Base-by-base conservation (phyloP, 2,888 invertebrate genomes). In the Pasiphila rectangulata region DNA sequence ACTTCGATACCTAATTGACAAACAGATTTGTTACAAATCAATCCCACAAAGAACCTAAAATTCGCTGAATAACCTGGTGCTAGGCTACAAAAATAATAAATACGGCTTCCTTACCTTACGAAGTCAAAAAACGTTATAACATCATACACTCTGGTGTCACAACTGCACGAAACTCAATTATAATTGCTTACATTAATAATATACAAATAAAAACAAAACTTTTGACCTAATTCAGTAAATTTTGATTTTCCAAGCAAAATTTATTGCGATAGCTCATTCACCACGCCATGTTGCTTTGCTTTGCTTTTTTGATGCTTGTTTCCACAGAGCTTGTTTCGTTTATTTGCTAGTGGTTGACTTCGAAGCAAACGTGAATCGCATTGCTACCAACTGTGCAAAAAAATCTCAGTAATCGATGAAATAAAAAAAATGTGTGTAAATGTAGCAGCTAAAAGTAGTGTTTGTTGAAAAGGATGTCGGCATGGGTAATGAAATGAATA, bases 1-100 rank as follows among this genome's bases (percentile, higher is more conserved):
- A 79, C 79, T 83, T 85, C 72, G 68, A 78, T 75, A 87, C 88
- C 88, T 88, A 88, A 60, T 83, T 75, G 67, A 83, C 65, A 87
- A 86, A 86, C 63, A 69, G 63, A 65, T 60, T 39, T 29, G 70
- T 53, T 56, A 53, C 46, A 56, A 49, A 32, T 38, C 41, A 35
- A 19, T 35, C 46, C 44, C 23, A 36, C 61, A 75, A 57, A 54
- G 54, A 57, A 30, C 45, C 45, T 46, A 51, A 43, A 44, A 48
- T 39, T 16, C 27, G 10, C 60, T 54, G 46, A 36, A 52, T 34
- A 1, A 19, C 17, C 17, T 51, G 46, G 48, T 51, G 36, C 40
- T 53, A 51, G 58, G 41, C 43, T 25, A 52, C 44, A 46, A 55
- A 56, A 57, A 19, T 38, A 41, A 1, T 7, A n/a, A 35, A 36